Percentiles rank a stretch among this genome's conserved stretches.
Evolutionary conservation across 2,113 vertebrate species (phyloP).

Genomic region (Clarias macrocephalus): DNA sequence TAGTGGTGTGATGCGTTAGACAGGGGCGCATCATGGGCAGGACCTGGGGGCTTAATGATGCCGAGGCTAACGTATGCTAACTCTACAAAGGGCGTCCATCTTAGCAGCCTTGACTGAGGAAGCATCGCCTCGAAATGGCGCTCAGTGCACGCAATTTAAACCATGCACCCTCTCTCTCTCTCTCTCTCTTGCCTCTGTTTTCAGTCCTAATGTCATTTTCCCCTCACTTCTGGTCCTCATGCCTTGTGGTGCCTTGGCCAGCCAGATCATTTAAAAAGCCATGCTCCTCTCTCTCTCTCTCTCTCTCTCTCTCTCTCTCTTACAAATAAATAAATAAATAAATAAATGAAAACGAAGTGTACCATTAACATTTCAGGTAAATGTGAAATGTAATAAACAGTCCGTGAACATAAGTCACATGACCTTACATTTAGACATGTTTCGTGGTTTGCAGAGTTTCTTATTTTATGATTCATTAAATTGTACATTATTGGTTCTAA

Average conservation of each 20-base stretch:
- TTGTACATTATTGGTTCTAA: not conserved
- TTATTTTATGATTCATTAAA: not conserved
- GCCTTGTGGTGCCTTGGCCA: conserved; percentile 7
- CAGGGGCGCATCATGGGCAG: conserved; percentile 38
- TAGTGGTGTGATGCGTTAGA: conserved; percentile 52
- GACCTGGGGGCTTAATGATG: conserved; percentile 61
- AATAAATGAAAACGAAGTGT: too few species aligned
- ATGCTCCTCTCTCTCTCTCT: not conserved
- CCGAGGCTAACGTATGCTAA: conserved; percentile 62
- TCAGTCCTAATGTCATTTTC: conserved; percentile 39
- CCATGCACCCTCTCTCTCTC: conserved; percentile 25
- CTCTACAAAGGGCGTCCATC: conserved; percentile 66
- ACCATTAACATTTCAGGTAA: not conserved
- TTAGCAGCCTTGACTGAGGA: conserved; percentile 63
- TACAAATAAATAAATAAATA: too few species aligned
- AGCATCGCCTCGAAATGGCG: conserved; percentile 49
- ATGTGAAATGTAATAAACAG: not conserved
- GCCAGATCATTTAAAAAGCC: conserved; percentile 9
- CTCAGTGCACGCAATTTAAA: conserved; percentile 33
- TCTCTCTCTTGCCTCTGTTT: conserved; percentile 23
- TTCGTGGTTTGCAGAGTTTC: not conserved
- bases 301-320: not conserved
- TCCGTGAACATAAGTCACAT: not conserved
- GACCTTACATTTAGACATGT: not conserved
- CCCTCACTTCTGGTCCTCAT: conserved; percentile 18